Evolutionary conservation across 2,797 vertebrate genomes (phyloP), one percentile per base, ranked within the genome.

Genomic region (Spondyliosoma cantharus): DNA sequence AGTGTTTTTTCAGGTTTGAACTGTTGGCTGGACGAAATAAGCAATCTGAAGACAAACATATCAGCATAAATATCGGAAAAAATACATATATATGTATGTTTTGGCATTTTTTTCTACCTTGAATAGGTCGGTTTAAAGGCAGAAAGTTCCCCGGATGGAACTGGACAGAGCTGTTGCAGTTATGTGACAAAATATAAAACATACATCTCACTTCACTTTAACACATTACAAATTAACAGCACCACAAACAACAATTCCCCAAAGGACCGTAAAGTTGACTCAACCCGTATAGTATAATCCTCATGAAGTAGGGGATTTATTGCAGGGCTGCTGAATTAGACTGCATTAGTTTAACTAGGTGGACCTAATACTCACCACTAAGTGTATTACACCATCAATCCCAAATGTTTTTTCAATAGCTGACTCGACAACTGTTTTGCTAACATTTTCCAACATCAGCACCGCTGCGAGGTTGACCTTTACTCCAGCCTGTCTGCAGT

Each of bases 401-500:
- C 1, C 62, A 73, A 43, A 17, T 61, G 20, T 78, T 32, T 27
- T 11, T 46, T 58, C 19, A 67, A 32, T 25, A 20, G 45, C 58
- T 71, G 62, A 76, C 60, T 81, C 56, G 57, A 64, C 56, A 78
- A 61, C 15, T 24, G 32, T 58, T 74, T 43, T 64, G 11, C 32
- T 24, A 46, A 57, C 27, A 59, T 43, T 71, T 63, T 71, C 70
- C 60, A 84, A 75, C 66, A 87, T 83, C 84, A 89, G 81, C 83
- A 86, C 56, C 80, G 45, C 46, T 37, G 29, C 64, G 42, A 25
- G 61, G 59, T 25, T 80, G 82, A 88, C 81, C 84, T 91, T 89
- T 89, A 74, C 29, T 25, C 78, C 13, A 2, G 14, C 15, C 9
- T 37, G 43, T 52, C 42, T 53, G 42, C 24, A 59, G 49, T 81